Conservation (phyloP, 2,113 vertebrate species). For the Perca flavescens region DNA sequence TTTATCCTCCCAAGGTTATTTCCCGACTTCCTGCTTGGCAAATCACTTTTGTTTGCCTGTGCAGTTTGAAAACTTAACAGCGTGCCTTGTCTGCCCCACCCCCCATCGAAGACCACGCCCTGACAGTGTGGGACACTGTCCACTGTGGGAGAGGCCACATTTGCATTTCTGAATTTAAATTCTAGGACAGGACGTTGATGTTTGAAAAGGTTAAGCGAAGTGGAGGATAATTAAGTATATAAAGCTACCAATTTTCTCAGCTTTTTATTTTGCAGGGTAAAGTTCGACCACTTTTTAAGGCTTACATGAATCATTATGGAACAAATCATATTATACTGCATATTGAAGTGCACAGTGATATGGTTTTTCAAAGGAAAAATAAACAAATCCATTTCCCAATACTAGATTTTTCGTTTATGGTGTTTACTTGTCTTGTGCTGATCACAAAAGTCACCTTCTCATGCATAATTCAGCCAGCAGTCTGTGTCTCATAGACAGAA, state of each 20-base stretch:
- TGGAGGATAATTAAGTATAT: conserved; percentile 34
- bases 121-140: conserved; percentile 24
- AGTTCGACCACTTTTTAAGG: conserved; percentile 16
- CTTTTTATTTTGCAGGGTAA: conserved; percentile 17
- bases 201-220: conserved; percentile 55
- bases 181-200: conserved; percentile 42
- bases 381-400: neutral
- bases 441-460: conserved; percentile 55
- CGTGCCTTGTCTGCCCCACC: conserved; percentile 45
- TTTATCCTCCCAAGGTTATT: conserved; percentile 32
- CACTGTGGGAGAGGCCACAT: conserved; percentile 30
- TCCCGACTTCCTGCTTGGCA: conserved; percentile 51
- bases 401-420: conserved; percentile 30
- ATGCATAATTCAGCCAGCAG: conserved; percentile 53
- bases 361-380: conserved; percentile 2
- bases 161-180: conserved; percentile 57
- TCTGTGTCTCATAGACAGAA: conserved; percentile 3
- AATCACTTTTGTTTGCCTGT: conserved; percentile 51
- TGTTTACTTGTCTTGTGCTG: conserved; percentile 37
- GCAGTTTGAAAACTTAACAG: conserved; percentile 74
- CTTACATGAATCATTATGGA: neutral
- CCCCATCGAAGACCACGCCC: conserved; percentile 64
- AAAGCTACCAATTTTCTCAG: conserved; percentile 12
- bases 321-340: neutral
- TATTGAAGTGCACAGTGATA: conserved; percentile 12